Evolutionary conservation across 2,797 vertebrate species (phyloP), one percentile per base, ranked within the genome.

Genomic region (Arvicola amphibius): DNA sequence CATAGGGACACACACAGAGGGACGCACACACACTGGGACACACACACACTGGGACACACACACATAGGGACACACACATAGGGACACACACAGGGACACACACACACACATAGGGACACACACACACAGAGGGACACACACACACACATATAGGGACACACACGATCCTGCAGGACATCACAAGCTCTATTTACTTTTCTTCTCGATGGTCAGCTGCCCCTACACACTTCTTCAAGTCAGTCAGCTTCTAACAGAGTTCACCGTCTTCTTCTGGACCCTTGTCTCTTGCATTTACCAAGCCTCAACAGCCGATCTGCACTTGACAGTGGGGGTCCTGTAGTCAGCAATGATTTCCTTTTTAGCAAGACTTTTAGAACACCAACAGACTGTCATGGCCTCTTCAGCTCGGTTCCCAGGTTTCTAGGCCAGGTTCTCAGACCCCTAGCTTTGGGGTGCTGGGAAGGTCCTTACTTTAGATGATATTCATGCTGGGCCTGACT

Each of bases 271-370:
- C 99, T 4, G 99, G 99, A 98, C 99, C 99, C 89, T 99, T 99
- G 99, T 99, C 98, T 97, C 99, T 99, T 93, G 99, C 99, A 97
- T 99, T 99, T 98, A 99, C 98, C 99, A 99, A 99, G 92, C 99
- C 98, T 98, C 99, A 99, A 97, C 98, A 99, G 94, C 99, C 99
- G 23, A 98, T 99, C 98, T 99, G 99, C 93, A 99, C 98, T 99
- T 96, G 98, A 98, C 71, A 99, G 97, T 2, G 98, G 98, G 92
- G 99, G 98, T 61, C 99, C 99, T 98, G 99, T 98, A 81, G 99
- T 99, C 96, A 99, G 99, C 80, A 99, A 98, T 17, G 99, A 99
- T 93, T 99, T 99, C 67, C 99, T 99, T 99, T 99, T 99, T 93
- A 99, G 99, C 94, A 99, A 99, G 83, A 99, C 97, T 98, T 99